Evolutionary conservation across 2,113 vertebrate genomes (phyloP).

Genomic region (Phyllostomus discolor): DNA sequence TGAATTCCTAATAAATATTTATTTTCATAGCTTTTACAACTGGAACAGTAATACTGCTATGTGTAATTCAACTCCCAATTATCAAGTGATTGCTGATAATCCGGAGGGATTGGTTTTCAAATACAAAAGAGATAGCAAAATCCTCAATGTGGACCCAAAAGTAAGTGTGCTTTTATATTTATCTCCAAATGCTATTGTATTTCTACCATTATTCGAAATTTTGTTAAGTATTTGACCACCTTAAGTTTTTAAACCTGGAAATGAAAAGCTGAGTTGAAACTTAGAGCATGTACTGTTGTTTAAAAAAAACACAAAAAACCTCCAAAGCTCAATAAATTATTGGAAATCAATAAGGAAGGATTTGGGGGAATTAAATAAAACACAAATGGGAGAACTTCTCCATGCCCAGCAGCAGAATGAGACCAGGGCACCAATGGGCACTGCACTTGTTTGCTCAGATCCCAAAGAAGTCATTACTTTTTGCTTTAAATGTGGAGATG

Average conservation of each 20-base stretch:
- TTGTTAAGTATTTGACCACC: background rate
- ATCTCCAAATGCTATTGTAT: background rate
- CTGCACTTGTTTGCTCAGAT: background rate
- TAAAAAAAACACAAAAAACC: background rate
- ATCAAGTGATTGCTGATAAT: slow-evolving; percentile 86
- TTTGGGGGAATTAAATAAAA: background rate
- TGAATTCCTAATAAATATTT: slow-evolving; percentile 43
- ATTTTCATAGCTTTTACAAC: slow-evolving; percentile 88
- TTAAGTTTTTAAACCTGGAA: background rate
- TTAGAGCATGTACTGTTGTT: background rate
- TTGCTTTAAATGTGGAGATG: background rate
- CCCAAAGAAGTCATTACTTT: background rate
- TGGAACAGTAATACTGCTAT: slow-evolving; percentile 84
- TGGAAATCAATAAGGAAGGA: background rate
- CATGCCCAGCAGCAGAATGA: background rate
- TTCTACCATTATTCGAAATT: background rate
- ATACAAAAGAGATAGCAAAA: slow-evolving; percentile 86
- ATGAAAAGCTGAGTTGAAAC: background rate
- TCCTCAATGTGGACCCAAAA: slow-evolving; percentile 87
- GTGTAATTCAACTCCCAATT: slow-evolving; percentile 86
- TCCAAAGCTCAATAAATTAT: background rate
- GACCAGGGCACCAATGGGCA: too few relatives aligned
- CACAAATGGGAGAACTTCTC: background rate
- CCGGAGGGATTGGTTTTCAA: slow-evolving; percentile 86
- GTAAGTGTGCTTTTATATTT: slow-evolving; percentile 69